These are phyloP conservation scores for Ectemnius cavifrons DNA, from an alignment of 2,888 invertebrate species.

Conservation along the genomic window DNA sequence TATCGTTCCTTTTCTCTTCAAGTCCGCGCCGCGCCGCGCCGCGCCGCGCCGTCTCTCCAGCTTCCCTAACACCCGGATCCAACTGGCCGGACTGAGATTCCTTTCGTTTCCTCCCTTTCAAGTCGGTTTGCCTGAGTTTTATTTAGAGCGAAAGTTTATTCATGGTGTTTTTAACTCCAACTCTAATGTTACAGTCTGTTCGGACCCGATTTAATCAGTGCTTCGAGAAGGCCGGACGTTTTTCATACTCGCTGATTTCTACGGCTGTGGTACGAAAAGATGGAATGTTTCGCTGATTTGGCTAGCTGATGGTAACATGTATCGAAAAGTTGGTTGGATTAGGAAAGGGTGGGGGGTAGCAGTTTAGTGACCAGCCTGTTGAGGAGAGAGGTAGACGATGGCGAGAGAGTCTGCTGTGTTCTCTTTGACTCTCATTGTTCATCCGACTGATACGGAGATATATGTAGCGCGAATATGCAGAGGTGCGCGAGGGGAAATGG, in stretches of 20 bases:
- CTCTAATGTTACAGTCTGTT: no score
- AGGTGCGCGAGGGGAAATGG: constrained; percentile 20
- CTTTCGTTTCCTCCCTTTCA: constrained; percentile 20
- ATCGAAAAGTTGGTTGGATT: constrained; percentile 16
- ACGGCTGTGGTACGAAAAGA: no score
- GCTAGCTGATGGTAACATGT: neutral
- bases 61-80: constrained; percentile 4
- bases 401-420: constrained; percentile 24
- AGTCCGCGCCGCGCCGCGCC: neutral
- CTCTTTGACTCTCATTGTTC: constrained; percentile 70
- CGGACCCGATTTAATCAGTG: no score
- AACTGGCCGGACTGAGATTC: constrained; percentile 21
- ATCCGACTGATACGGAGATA: constrained; percentile 67
- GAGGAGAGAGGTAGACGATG: neutral
- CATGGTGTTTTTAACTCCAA: no score
- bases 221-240: no score
- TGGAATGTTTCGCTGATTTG: no score
- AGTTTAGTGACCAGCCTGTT: neutral
- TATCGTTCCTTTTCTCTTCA: constrained; percentile 17
- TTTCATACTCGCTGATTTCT: no score
- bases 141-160: no score
- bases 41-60: constrained; percentile 5
- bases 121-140: no score
- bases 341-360: constrained; percentile 17
- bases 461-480: constrained; percentile 21